Conservation (phyloP, 1,140 invertebrate species). For the Xylocopa sonorina region DNA sequence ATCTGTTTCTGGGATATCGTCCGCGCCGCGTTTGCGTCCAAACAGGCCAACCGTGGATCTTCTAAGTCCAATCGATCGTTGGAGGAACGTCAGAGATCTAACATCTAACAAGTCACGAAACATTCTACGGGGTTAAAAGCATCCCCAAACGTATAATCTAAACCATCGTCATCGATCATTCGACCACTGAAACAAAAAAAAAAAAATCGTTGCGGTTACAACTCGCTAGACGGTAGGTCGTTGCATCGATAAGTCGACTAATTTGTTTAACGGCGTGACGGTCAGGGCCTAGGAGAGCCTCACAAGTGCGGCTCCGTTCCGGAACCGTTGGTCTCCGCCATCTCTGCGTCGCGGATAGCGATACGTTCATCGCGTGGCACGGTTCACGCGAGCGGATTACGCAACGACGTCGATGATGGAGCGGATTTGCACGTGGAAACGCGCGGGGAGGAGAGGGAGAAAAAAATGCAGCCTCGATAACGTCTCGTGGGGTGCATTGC, state of each 20-base stretch:
- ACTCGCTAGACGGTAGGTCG: neutral
- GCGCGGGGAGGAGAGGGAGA: neutral
- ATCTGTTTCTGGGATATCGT: neutral
- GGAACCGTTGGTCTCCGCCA: slow-evolving; percentile 11
- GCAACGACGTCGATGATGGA: neutral
- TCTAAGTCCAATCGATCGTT: too few species aligned
- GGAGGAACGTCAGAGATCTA: too few species aligned
- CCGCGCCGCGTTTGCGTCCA: neutral
- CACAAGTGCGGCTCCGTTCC: slow-evolving; percentile 60
- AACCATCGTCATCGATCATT: too few species aligned
- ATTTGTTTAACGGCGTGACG: slow-evolving; percentile 67
- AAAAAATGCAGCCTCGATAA: neutral
- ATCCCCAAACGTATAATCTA: too few species aligned
- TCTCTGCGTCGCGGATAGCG: neutral
- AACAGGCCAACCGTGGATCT: too few species aligned
- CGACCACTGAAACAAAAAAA: neutral
- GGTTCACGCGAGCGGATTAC: slow-evolving; percentile 19
- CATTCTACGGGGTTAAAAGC: too few species aligned
- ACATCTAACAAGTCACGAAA: too few species aligned
- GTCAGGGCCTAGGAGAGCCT: slow-evolving; percentile 70
- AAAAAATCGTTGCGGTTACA: neutral
- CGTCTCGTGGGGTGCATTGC: slow-evolving; percentile 22
- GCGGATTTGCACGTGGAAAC: neutral
- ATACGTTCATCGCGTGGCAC: neutral
- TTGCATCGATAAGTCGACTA: slow-evolving; percentile 46